Conservation (phyloP, 2,888 invertebrate species). For the Spilarctia lutea region DNA sequence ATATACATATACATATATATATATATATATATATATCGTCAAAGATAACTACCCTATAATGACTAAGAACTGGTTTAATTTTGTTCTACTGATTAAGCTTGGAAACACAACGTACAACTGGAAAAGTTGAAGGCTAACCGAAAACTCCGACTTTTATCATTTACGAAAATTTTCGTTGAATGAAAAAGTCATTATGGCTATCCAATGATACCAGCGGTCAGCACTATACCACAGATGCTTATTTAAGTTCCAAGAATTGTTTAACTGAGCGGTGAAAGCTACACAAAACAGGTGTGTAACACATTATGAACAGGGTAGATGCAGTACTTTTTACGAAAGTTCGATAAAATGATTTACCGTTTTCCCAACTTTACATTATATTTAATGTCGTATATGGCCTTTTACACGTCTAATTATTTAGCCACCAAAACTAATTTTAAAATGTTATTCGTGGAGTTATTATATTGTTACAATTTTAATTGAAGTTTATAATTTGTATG, state of each 20-base stretch:
- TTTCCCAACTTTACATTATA: conserved; percentile 4
- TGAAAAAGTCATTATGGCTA: neutral
- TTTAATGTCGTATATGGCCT: neutral
- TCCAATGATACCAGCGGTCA: conserved; percentile 40
- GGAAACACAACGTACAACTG: neutral
- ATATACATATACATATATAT: too few relatives aligned
- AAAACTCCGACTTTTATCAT: neutral
- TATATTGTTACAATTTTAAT: too few relatives aligned
- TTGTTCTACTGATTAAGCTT: neutral
- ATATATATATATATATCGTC: neutral
- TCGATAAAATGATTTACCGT: conserved; percentile 26
- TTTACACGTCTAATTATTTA: neutral
- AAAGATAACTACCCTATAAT: neutral
- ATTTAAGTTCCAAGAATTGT: conserved; percentile 76
- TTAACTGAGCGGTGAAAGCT: conserved; percentile 74
- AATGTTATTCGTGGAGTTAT: neutral
- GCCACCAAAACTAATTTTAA: neutral
- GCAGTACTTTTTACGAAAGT: conserved; percentile 49
- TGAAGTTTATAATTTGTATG: too few relatives aligned
- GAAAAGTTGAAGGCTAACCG: neutral
- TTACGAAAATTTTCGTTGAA: neutral
- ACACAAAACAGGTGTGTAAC: conserved; percentile 69
- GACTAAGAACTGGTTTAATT: neutral
- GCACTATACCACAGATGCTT: conserved; percentile 54
- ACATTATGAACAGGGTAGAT: conserved; percentile 63